A percentile compares a stretch with the other conserved stretches of the same genome.
Evolutionary conservation across 1,140 invertebrate species (phyloP).

Genomic region (Neodiprion fabricii): DNA sequence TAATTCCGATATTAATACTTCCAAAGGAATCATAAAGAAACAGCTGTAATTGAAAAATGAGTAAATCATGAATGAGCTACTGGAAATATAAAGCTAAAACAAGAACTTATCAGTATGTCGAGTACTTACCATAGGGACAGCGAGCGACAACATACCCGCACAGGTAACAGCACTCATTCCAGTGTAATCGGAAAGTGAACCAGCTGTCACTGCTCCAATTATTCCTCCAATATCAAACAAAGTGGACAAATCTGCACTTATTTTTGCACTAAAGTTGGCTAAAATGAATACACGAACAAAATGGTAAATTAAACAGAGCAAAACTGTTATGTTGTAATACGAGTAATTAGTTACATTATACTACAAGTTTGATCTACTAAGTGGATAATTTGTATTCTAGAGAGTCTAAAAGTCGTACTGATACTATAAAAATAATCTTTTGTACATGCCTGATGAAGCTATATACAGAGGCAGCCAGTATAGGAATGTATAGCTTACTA

Average conservation of each 20-base stretch:
- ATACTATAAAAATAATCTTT: not conserved
- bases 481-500: constrained; percentile 96
- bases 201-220: constrained; percentile 87
- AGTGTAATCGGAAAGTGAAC: constrained; percentile 82
- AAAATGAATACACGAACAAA: constrained; percentile 38
- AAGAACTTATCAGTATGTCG: not conserved
- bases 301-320: constrained; percentile 27
- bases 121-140: constrained; percentile 80
- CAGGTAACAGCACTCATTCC: constrained; percentile 88
- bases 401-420: constrained; percentile 8
- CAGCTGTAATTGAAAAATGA: constrained; percentile 65
- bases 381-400: constrained; percentile 10
- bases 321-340: constrained; percentile 1
- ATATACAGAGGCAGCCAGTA: constrained; percentile 96
- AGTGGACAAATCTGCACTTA: constrained; percentile 86
- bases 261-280: constrained; percentile 74
- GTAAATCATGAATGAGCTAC: constrained; percentile 1
- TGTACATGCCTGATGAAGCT: constrained; percentile 77
- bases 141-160: constrained; percentile 78
- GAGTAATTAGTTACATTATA: constrained; percentile 10
- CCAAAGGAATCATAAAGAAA: constrained; percentile 80
- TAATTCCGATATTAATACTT: constrained; percentile 65
- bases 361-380: not conserved
- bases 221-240: constrained; percentile 93
- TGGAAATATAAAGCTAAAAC: not conserved